Percentiles rank a stretch among this genome's conserved stretches.
These are phyloP conservation scores for Clarias pachynema DNA, from an alignment of 2,797 vertebrate species.

Conservation along the genomic window DNA sequence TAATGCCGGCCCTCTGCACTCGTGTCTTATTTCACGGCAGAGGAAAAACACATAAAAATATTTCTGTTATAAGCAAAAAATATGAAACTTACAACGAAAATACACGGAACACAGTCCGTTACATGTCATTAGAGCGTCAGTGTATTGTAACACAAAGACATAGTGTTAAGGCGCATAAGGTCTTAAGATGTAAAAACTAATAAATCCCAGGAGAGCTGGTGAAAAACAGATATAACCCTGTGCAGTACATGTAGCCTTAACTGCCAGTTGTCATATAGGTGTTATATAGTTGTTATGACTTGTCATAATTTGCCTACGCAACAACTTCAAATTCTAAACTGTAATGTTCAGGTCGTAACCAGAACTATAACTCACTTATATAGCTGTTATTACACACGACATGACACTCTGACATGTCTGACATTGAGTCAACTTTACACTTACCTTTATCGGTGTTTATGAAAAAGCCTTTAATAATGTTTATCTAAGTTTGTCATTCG, in stretches of 20 bases:
- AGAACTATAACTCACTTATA: too few relatives aligned
- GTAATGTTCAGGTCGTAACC: too few relatives aligned
- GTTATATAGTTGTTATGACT: background rate
- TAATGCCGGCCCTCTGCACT: background rate
- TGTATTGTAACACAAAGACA: background rate
- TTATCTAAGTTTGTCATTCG: too few relatives aligned
- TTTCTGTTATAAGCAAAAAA: background rate
- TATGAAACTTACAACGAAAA: background rate
- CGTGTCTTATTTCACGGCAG: background rate
- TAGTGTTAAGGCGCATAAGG: too few relatives aligned
- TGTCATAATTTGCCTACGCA: background rate
- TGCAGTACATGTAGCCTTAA: background rate
- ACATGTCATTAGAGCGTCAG: background rate
- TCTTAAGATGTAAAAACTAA: background rate
- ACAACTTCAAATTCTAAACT: too few relatives aligned
- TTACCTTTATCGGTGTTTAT: too few relatives aligned
- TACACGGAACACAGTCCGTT: background rate
- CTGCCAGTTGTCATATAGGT: background rate
- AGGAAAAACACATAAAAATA: background rate
- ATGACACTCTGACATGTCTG: too few relatives aligned
- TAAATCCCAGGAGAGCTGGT: background rate
- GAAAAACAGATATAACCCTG: too few relatives aligned
- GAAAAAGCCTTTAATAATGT: too few relatives aligned
- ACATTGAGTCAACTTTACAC: too few relatives aligned
- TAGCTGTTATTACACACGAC: too few relatives aligned